Base-by-base conservation (phyloP, 1,140 invertebrate species). In the Zaprionus taronus region DNA sequence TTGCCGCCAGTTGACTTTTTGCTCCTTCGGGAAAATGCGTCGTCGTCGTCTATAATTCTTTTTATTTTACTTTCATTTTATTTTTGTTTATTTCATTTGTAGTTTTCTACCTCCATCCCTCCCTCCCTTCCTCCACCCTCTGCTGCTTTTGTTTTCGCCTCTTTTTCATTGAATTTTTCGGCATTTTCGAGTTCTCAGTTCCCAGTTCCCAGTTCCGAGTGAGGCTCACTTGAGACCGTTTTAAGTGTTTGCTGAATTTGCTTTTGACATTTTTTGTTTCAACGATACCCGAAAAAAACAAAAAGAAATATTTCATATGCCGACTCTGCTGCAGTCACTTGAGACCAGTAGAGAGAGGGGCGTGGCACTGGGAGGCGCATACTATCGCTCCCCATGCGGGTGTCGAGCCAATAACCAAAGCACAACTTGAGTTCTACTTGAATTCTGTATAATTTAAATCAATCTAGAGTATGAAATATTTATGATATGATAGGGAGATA, bases 191-290 rank as follows among this genome's bases (percentile, higher is more conserved):
- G 44, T 31, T 31, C 31, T 3, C 31, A 11, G 31, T 17, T 44
- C n/a, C 7, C 6, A 44, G 41, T 44, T 44, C 41, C n/a, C 5
- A 47, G 41, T 47, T 41, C 38, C 38, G 5, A 41, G 38, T 5
- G 41, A 17, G 41, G 6, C 65, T 71, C 84, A 81, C 84, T 87
- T 77, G 84, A 87, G 84, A 87, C 84, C 84, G 68, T 81, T 87
- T 87, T 79, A 89, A 83, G 84, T 81, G 78, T 87, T 87, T 77
- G 77, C 80, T 74, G 77, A 71, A 73, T 86, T 87, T 77, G 69
- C 72, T 83, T 86, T 80, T 82, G 72, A 83, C 58, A 82, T 71
- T 80, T 26, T 71, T 61, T 72, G 51, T 73, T 72, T 75, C 41
- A 63, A 22, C 66, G 47, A 47, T 47, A 5, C 36, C 55, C 38